Conservation (phyloP, 2,797 vertebrate genomes). For the Sebastes melanostomus region DNA sequence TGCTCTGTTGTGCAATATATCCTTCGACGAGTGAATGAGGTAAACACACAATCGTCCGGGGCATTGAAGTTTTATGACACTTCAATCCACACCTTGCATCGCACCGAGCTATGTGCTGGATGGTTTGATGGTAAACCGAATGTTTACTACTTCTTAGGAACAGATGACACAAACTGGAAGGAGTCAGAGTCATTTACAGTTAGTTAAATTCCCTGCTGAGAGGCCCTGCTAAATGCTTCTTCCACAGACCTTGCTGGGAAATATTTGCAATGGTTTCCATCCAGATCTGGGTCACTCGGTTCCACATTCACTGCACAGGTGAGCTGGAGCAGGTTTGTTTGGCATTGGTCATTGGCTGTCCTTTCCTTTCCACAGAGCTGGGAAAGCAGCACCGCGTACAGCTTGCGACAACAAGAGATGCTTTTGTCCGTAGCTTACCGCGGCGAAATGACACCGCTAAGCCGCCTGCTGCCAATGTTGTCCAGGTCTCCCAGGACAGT, state of each 20-base stretch:
- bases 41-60: slow-evolving; percentile 5
- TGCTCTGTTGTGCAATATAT: slow-evolving; percentile 14
- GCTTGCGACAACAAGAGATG: slow-evolving; percentile 78
- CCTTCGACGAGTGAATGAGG: slow-evolving; percentile 1
- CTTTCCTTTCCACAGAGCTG: slow-evolving; percentile 79
- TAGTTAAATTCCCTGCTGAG: slow-evolving; percentile 76
- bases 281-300: slow-evolving; percentile 80
- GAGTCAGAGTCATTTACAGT: slow-evolving; percentile 79
- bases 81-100: slow-evolving; percentile 40
- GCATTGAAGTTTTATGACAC: slow-evolving; percentile 28
- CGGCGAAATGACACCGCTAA: slow-evolving; percentile 72
- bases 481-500: slow-evolving; percentile 72
- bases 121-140: slow-evolving; percentile 58
- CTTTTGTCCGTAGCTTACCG: slow-evolving; percentile 72
- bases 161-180: slow-evolving; percentile 75
- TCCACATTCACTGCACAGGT: slow-evolving; percentile 80
- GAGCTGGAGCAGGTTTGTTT: slow-evolving; percentile 83
- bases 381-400: slow-evolving; percentile 77
- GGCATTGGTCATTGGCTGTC: slow-evolving; percentile 76
- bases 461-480: slow-evolving; percentile 69
- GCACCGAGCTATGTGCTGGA: slow-evolving; percentile 39
- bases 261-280: slow-evolving; percentile 84
- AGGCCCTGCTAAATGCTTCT: slow-evolving; percentile 72
- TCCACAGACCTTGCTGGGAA: slow-evolving; percentile 79
- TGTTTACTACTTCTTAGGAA: slow-evolving; percentile 77